Evolutionary conservation across 2,888 invertebrate species (phyloP).

Genomic region (Diarsia dahlii): DNA sequence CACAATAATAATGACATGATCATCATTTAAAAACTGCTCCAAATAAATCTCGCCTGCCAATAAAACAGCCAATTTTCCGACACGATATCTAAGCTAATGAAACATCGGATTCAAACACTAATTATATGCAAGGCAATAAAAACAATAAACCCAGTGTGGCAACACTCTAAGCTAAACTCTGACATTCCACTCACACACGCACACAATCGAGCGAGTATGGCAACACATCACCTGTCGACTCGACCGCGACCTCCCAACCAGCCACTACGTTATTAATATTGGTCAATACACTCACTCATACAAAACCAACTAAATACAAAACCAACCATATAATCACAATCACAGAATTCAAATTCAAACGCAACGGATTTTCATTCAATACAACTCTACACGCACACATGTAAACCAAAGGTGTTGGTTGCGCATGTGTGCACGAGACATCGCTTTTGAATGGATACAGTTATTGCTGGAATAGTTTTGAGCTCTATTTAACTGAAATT

Average conservation of each 20-base stretch:
- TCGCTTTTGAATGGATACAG: slow-evolving; percentile 84
- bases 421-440: slow-evolving; percentile 82
- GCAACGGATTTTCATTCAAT: slow-evolving; percentile 69
- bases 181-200: slow-evolving; percentile 86
- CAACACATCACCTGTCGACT: slow-evolving; percentile 87
- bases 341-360: slow-evolving; percentile 70
- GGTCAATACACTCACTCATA: slow-evolving; percentile 85
- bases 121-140: slow-evolving; percentile 63
- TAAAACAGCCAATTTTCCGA: slow-evolving; percentile 37
- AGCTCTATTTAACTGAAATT: slow-evolving; percentile 66
- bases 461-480: slow-evolving; percentile 71
- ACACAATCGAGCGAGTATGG: slow-evolving; percentile 75
- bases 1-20: slow-evolving; percentile 40
- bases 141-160: slow-evolving; percentile 65
- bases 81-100: slow-evolving; percentile 32
- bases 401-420: slow-evolving; percentile 77
- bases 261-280: slow-evolving; percentile 85
- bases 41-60: slow-evolving; percentile 41
- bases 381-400: slow-evolving; percentile 75
- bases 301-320: slow-evolving; percentile 50
- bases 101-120: slow-evolving; percentile 40
- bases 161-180: slow-evolving; percentile 80
- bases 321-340: slow-evolving; percentile 68
- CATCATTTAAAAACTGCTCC: slow-evolving; percentile 27
- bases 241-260: slow-evolving; percentile 85